Conservation (phyloP, 2,113 vertebrate genomes). For the Stigmatopora argus region DNA sequence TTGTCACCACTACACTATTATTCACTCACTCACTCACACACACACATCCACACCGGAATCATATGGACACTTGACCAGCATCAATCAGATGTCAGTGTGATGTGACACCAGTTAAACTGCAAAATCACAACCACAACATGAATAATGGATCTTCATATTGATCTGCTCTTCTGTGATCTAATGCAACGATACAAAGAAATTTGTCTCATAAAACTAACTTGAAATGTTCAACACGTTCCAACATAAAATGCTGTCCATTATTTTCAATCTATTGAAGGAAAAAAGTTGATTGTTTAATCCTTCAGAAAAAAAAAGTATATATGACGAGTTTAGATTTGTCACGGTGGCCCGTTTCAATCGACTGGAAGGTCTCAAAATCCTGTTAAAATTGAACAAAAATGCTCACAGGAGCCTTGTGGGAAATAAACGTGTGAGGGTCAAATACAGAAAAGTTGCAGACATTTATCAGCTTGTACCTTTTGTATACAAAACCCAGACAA, state of each 20-base stretch:
- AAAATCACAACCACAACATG: conserved; percentile 29
- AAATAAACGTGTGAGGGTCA: conserved; percentile 30
- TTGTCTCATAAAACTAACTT: too few species aligned
- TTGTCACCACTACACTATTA: background rate
- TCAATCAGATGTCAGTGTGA: conserved; percentile 34
- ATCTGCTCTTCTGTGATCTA: background rate
- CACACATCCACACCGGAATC: background rate
- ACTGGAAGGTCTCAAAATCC: conserved; percentile 17
- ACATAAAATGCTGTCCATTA: background rate
- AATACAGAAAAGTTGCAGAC: background rate
- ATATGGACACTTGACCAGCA: conserved; percentile 1
- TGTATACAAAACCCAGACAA: background rate
- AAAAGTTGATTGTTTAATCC: background rate
- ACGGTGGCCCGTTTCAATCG: background rate
- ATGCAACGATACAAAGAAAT: background rate
- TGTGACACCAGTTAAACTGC: conserved; percentile 25
- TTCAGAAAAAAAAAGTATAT: background rate
- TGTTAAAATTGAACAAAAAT: conserved; percentile 25
- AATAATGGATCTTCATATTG: conserved; percentile 33
- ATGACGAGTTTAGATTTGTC: background rate
- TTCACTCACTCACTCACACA: too few species aligned
- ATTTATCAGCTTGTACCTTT: background rate
- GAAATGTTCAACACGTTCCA: too few species aligned
- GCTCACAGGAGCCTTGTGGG: conserved; percentile 20
- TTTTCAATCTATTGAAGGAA: background rate